Conservation (phyloP, 2,797 vertebrate genomes). For the Glossophaga mutica region DNA sequence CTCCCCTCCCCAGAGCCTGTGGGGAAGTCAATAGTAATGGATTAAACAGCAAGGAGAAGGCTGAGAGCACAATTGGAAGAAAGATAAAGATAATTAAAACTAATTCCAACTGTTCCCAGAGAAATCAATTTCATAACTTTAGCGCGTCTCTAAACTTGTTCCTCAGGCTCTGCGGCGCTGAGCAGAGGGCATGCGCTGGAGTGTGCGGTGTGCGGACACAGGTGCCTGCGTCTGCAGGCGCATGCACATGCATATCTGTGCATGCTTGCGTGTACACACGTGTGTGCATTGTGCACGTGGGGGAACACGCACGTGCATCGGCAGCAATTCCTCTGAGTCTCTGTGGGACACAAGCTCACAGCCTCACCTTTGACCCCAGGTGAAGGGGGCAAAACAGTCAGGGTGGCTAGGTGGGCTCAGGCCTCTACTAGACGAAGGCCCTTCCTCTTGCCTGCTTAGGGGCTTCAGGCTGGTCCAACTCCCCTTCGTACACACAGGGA, state of each 20-base stretch:
- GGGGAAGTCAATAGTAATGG: constrained; percentile 70
- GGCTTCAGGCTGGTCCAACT: neutral
- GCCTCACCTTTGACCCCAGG: neutral
- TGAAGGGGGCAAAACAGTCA: neutral
- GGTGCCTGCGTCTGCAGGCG: accelerated
- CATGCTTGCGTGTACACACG: too few species aligned
- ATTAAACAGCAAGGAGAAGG: constrained; percentile 59
- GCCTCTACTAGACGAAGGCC: neutral
- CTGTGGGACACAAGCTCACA: neutral
- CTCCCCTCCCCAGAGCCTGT: neutral
- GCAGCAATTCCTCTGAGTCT: neutral
- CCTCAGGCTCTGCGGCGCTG: neutral
- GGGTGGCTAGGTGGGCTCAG: neutral
- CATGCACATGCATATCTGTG: accelerated
- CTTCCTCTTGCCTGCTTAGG: neutral
- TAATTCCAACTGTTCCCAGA: constrained; percentile 73
- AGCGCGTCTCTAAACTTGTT: constrained; percentile 47
- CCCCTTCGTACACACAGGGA: neutral
- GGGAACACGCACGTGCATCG: accelerated
- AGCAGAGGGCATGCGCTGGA: neutral
- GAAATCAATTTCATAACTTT: constrained; percentile 78
- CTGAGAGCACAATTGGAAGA: constrained; percentile 73
- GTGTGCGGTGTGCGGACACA: neutral
- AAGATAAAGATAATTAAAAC: constrained; percentile 80
- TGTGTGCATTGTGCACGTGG: neutral